Percentiles rank a stretch among this genome's conserved stretches.
phyloP scores from a whole-genome alignment of 2,888 invertebrate genomes.

The Lagria hirta region DNA sequence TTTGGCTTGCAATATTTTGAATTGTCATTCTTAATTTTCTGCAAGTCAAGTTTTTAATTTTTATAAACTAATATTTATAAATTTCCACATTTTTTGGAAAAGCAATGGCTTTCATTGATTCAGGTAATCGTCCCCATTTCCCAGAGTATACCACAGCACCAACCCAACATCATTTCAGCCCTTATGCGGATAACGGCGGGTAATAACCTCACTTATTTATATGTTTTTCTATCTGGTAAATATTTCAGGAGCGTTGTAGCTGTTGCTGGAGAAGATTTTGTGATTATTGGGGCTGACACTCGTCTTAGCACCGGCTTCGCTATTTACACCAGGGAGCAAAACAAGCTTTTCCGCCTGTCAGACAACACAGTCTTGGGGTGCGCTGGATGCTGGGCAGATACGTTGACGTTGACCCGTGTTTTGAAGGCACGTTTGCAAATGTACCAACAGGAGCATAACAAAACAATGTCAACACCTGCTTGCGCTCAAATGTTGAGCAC shows the following conservation, averaged over 20 bases:
- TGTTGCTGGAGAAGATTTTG: constrained; percentile 93
- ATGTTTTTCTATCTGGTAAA: constrained; percentile 8
- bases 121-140: constrained; percentile 35
- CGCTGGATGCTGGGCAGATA: constrained; percentile 98
- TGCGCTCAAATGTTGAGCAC: constrained; percentile 95
- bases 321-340: constrained; percentile 85
- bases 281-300: constrained; percentile 93
- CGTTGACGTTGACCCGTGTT: constrained; percentile 83
- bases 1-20: too few relatives aligned
- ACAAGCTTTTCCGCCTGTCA: constrained; percentile 83
- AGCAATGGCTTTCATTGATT: constrained; percentile 16
- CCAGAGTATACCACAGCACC: constrained; percentile 48
- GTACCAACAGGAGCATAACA: constrained; percentile 93
- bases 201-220: constrained; percentile 49
- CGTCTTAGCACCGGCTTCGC: constrained; percentile 88
- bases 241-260: constrained; percentile 85
- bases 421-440: constrained; percentile 88
- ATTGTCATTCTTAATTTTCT: not conserved
- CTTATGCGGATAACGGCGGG: constrained; percentile 80
- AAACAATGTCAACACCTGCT: constrained; percentile 88
- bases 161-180: constrained; percentile 60
- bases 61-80: too few relatives aligned
- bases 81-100: too few relatives aligned
- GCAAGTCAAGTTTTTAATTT: not conserved
- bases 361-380: constrained; percentile 87